phyloP scores from a whole-genome alignment of 1,140 invertebrate genomes.

The Cyphomyrmex costatus region DNA sequence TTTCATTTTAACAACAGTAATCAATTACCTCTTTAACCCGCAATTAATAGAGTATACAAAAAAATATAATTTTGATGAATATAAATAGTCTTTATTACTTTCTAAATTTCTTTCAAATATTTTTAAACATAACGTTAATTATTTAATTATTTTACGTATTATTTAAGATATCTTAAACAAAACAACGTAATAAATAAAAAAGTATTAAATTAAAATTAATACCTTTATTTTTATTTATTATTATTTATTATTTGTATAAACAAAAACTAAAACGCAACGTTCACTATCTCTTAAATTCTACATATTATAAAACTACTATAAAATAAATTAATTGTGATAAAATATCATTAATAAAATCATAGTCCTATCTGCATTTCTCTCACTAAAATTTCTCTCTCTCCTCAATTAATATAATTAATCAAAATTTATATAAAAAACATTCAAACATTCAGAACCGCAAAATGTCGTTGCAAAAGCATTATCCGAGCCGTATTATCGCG shows the following conservation, averaged over 20 bases:
- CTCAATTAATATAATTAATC: constrained; percentile 4
- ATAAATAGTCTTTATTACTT: not conserved
- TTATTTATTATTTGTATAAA: not conserved
- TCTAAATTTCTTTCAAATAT: not conserved
- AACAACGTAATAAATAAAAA: not conserved
- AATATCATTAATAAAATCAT: not conserved
- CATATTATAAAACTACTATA: too few relatives aligned
- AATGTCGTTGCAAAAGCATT: constrained; percentile 9
- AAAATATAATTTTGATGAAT: not conserved
- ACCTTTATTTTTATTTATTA: too few relatives aligned
- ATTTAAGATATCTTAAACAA: not conserved
- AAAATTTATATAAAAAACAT: not conserved
- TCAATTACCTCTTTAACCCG: not conserved
- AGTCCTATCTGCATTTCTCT: too few relatives aligned
- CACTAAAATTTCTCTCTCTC: not conserved
- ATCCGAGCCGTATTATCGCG: constrained; percentile 30
- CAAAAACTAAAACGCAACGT: not conserved
- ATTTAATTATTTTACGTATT: not conserved
- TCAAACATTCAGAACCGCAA: not conserved
- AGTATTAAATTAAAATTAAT: constrained; percentile 1
- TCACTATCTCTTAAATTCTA: not conserved
- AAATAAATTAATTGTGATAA: not conserved
- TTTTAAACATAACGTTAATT: not conserved
- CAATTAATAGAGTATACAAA: not conserved
- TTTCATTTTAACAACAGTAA: not conserved